Evolutionary conservation across 2,113 vertebrate genomes (phyloP).

Genomic region (Ploceus nigricollis): DNA sequence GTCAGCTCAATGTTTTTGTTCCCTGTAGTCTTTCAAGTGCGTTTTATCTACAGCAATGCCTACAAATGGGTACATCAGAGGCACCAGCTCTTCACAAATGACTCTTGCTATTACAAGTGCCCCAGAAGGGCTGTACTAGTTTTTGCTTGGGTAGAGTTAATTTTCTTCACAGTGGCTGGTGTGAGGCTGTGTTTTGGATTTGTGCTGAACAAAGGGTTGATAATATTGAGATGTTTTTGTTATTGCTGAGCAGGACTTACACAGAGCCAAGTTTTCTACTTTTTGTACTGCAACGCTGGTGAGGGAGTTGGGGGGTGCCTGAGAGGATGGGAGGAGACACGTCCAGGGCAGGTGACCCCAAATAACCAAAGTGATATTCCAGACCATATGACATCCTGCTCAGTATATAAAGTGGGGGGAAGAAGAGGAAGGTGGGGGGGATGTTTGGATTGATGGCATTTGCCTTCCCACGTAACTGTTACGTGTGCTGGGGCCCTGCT

Average conservation of each 20-base stretch:
- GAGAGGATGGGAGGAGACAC: neutral
- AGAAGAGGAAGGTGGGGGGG: neutral
- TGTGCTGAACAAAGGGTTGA: neutral
- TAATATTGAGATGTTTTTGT: neutral
- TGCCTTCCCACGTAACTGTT: rapidly evolving
- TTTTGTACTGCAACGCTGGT: rapidly evolving
- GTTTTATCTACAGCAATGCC: neutral
- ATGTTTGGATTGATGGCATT: neutral
- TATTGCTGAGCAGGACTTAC: neutral
- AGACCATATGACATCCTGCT: neutral
- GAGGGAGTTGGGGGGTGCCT: neutral
- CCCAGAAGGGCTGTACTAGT: neutral
- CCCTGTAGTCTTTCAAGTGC: neutral
- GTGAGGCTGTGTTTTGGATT: neutral
- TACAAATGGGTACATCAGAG: neutral
- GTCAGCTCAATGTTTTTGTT: neutral
- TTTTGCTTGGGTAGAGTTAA: neutral
- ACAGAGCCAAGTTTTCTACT: neutral
- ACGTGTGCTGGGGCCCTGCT: neutral
- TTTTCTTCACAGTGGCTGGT: neutral
- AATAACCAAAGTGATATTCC: neutral
- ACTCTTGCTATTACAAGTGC: neutral
- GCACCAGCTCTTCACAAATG: neutral
- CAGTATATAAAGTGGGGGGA: neutral
- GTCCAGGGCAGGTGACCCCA: neutral